Conservation (phyloP, 2,888 invertebrate species). For the Hylaea fasciaria region DNA sequence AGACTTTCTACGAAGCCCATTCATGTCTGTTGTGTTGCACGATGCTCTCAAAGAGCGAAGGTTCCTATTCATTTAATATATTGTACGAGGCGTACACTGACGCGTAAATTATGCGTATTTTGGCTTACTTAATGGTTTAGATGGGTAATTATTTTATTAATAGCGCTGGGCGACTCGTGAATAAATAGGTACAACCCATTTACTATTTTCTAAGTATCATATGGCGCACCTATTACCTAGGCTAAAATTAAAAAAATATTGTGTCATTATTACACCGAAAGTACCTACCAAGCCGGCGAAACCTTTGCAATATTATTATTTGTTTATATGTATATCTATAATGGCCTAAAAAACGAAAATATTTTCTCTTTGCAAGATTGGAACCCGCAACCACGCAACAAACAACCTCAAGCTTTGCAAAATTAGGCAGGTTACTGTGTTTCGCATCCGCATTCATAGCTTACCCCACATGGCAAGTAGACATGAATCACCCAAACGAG, state of each 20-base stretch:
- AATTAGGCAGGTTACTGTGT: constrained; percentile 25
- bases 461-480: constrained; percentile 14
- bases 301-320: too few relatives aligned
- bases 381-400: too few relatives aligned
- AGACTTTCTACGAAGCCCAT: constrained; percentile 32
- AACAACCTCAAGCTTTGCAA: background rate
- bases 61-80: background rate
- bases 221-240: too few relatives aligned
- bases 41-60: constrained; percentile 4
- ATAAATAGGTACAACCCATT: too few relatives aligned
- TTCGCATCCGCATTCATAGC: constrained; percentile 27
- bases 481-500: constrained; percentile 32
- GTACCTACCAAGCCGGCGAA: too few relatives aligned
- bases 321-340: too few relatives aligned
- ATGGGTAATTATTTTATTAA: too few relatives aligned
- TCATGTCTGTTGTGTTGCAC: constrained; percentile 8
- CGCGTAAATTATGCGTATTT: background rate
- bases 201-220: too few relatives aligned
- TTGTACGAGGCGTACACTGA: background rate
- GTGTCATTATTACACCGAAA: too few relatives aligned
- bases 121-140: background rate
- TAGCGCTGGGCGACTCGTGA: background rate
- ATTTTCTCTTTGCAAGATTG: too few relatives aligned
- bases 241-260: too few relatives aligned
- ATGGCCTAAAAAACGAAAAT: too few relatives aligned